phyloP scores from a whole-genome alignment of 2,888 invertebrate species.

The Brenthis hecate region DNA sequence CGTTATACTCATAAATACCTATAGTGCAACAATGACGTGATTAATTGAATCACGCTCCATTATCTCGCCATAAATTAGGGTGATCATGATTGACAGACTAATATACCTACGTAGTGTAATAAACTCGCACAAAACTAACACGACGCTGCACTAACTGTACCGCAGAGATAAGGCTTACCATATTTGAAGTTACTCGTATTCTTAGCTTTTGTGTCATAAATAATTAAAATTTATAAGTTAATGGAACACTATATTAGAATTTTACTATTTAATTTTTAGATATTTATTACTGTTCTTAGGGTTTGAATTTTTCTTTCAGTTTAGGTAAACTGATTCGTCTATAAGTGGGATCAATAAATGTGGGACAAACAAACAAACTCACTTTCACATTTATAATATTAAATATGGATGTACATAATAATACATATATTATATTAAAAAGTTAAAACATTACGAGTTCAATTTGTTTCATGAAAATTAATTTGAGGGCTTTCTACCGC shows the following conservation, averaged over 20 bases:
- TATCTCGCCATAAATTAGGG: conserved; percentile 7
- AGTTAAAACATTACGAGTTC: background rate
- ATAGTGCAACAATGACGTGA: background rate
- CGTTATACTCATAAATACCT: background rate
- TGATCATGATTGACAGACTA: background rate
- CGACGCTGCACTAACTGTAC: background rate
- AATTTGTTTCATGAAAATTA: background rate
- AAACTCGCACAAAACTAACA: background rate
- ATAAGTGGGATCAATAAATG: too few species aligned
- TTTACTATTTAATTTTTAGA: too few species aligned
- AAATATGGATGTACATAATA: too few species aligned
- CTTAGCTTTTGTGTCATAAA: background rate
- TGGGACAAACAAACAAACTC: too few species aligned
- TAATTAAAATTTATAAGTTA: background rate
- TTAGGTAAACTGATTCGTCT: too few species aligned
- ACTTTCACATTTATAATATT: too few species aligned
- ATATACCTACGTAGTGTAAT: conserved; percentile 1
- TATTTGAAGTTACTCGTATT: background rate
- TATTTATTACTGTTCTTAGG: too few species aligned
- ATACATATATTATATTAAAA: too few species aligned
- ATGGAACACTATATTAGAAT: background rate
- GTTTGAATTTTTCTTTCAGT: too few species aligned
- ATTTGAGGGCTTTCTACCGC: background rate
- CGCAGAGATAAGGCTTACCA: background rate
- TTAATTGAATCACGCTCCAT: conserved; percentile 7